These are phyloP conservation scores for Bubalus kerabau DNA, from an alignment of 2,113 vertebrate genomes.

Conservation along the genomic window DNA sequence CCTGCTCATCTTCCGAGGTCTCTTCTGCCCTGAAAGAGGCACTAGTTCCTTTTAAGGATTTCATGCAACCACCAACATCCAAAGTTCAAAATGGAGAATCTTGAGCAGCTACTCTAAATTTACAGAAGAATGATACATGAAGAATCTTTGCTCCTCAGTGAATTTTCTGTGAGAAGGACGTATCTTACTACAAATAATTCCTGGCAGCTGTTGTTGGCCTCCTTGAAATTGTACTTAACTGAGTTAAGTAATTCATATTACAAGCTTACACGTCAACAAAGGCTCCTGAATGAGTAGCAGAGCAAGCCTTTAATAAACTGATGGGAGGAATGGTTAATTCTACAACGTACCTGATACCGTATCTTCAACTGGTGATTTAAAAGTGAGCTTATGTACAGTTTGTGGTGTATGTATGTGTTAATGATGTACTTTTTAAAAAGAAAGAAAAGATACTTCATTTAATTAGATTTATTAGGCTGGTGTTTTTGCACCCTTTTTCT, in stretches of 20 bases:
- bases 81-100: slow-evolving; percentile 98
- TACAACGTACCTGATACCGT: slow-evolving; percentile 80
- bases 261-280: slow-evolving; percentile 72
- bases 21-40: slow-evolving; percentile 97
- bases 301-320: slow-evolving; percentile 76
- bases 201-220: slow-evolving; percentile 76
- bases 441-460: slow-evolving; percentile 79
- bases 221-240: slow-evolving; percentile 79
- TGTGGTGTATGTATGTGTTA: slow-evolving; percentile 90
- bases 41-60: slow-evolving; percentile 98
- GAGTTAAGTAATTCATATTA: slow-evolving; percentile 69
- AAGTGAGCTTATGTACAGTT: slow-evolving; percentile 91
- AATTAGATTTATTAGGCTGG: slow-evolving; percentile 85
- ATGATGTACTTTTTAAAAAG: slow-evolving; percentile 86
- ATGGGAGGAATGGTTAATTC: slow-evolving; percentile 80
- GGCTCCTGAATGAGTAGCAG: slow-evolving; percentile 76
- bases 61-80: slow-evolving; percentile 96
- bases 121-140: slow-evolving; percentile 74
- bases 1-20: slow-evolving; percentile 96
- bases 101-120: slow-evolving; percentile 82
- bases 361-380: slow-evolving; percentile 83
- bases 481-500: slow-evolving; percentile 89
- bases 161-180: slow-evolving; percentile 74
- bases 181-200: slow-evolving; percentile 74
- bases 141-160: slow-evolving; percentile 65